Evolutionary conservation across 2,797 vertebrate genomes (phyloP).

Genomic region (Coendou prehensilis): DNA sequence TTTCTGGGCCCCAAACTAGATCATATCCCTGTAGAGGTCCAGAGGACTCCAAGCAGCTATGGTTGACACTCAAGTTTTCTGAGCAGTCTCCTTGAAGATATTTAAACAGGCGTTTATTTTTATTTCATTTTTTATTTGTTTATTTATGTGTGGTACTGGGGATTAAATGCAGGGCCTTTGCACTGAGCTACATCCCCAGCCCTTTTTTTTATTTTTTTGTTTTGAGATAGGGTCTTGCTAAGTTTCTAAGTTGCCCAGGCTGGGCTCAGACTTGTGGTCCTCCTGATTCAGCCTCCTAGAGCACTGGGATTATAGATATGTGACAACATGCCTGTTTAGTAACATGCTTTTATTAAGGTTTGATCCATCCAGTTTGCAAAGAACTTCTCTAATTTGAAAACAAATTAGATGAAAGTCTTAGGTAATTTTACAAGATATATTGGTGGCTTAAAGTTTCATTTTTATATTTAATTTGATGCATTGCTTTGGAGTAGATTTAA

Average conservation of each 20-base stretch:
- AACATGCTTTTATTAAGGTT: slow-evolving; percentile 7
- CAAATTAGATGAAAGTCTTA: slow-evolving; percentile 29
- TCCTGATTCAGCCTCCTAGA: not conserved
- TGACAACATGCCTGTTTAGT: not conserved
- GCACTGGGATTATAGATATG: not conserved
- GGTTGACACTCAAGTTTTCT: not conserved
- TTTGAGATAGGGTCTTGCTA: not conserved
- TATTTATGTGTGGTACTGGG: not conserved
- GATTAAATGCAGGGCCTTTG: not conserved
- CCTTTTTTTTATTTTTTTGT: not conserved
- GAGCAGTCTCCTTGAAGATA: not conserved
- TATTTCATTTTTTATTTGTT: not conserved
- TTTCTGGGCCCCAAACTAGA: slow-evolving; percentile 19
- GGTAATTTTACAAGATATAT: slow-evolving; percentile 56
- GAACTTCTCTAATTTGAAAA: slow-evolving; percentile 11
- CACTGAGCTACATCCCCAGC: not conserved
- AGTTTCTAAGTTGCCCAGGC: not conserved
- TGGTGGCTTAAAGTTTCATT: slow-evolving; percentile 59
- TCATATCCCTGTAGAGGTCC: not conserved
- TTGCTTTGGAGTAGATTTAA: slow-evolving; percentile 63
- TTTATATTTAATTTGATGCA: slow-evolving; percentile 54
- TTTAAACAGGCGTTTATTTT: not conserved
- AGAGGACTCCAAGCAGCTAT: not conserved
- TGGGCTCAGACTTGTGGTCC: not conserved
- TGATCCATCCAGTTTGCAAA: slow-evolving; percentile 19